These are phyloP conservation scores for Cheilosia vulpina DNA, from an alignment of 2,888 invertebrate species.

Conservation along the genomic window DNA sequence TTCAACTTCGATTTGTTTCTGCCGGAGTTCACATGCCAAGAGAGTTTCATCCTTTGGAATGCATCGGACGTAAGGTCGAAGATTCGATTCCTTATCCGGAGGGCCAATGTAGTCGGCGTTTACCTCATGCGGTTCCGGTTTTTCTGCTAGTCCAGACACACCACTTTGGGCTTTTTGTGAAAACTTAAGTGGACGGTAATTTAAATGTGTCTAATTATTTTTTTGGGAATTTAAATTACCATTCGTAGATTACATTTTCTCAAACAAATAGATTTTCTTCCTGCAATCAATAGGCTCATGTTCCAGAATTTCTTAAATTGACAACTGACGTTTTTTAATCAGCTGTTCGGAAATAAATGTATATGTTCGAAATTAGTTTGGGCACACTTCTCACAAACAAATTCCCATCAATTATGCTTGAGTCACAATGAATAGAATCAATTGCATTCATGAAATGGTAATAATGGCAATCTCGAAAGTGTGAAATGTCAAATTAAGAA, in stretches of 20 bases:
- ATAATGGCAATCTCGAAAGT: no score
- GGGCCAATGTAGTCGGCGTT: constrained; percentile 84
- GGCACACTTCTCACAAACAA: constrained; percentile 20
- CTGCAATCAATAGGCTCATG: not conserved
- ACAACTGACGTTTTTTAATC: constrained; percentile 12
- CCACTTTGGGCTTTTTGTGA: constrained; percentile 33
- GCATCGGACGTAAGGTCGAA: constrained; percentile 89
- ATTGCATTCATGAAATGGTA: no score
- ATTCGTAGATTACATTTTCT: constrained; percentile 21
- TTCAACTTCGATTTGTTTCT: constrained; percentile 88
- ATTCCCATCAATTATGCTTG: no score
- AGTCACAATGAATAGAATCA: no score
- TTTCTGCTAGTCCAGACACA: constrained; percentile 76
- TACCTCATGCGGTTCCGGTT: constrained; percentile 79
- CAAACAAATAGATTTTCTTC: not conserved
- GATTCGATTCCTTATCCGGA: constrained; percentile 91
- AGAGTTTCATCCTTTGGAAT: constrained; percentile 87
- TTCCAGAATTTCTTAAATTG: not conserved
- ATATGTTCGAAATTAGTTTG: constrained; percentile 12
- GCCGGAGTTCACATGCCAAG: constrained; percentile 87
- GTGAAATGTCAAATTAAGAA: no score
- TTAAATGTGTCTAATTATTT: not conserved
- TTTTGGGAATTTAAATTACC: constrained; percentile 13
- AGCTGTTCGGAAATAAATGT: constrained; percentile 1
- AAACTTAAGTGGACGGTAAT: constrained; percentile 20